phyloP scores from a whole-genome alignment of 1,140 invertebrate genomes.

The Chrysopa pallens region DNA sequence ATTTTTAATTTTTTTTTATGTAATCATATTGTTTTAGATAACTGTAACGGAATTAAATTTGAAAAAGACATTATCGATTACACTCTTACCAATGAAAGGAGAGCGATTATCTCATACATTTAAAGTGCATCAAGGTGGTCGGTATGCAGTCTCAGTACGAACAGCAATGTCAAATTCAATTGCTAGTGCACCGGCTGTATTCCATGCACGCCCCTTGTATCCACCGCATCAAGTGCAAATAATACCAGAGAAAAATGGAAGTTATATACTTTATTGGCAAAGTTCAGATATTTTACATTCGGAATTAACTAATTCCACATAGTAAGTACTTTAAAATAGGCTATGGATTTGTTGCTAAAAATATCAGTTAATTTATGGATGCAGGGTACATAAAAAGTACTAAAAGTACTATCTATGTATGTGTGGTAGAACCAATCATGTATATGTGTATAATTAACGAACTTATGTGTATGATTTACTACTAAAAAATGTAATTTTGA shows the following conservation, averaged over 20 bases:
- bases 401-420: too few relatives aligned
- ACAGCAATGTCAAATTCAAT: conserved; percentile 29
- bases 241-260: conserved; percentile 29
- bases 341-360: too few relatives aligned
- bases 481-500: too few relatives aligned
- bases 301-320: neutral
- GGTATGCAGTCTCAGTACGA: conserved; percentile 38
- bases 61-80: conserved; percentile 25
- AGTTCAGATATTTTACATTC: conserved; percentile 14
- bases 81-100: conserved; percentile 16
- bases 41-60: conserved; percentile 29
- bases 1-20: too few relatives aligned
- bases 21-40: conserved; percentile 24
- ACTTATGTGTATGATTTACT: too few relatives aligned
- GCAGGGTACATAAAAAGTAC: too few relatives aligned
- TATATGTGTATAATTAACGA: too few relatives aligned
- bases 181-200: conserved; percentile 24
- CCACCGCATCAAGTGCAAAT: conserved; percentile 45
- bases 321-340: neutral
- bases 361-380: too few relatives aligned
- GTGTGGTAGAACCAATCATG: too few relatives aligned
- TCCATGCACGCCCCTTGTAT: conserved; percentile 34
- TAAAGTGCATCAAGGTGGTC: conserved; percentile 36
- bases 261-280: conserved; percentile 43
- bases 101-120: conserved; percentile 27